Evolutionary conservation across 2,113 vertebrate genomes (phyloP), one percentile per base, ranked within the genome.

Genomic region (Neogobius melanostomus): DNA sequence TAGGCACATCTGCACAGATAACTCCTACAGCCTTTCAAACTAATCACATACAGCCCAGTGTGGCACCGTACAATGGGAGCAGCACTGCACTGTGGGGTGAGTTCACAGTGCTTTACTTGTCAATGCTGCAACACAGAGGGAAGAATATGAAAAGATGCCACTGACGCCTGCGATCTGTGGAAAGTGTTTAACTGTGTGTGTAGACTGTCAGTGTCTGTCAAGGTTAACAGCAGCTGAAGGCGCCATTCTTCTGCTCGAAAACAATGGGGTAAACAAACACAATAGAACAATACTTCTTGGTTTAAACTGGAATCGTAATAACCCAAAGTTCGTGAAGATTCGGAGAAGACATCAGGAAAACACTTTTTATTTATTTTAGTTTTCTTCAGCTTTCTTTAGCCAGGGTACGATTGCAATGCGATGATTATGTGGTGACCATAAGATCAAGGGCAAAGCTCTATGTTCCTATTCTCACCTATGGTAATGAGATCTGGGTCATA

Each of bases 121-220:
- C n/a, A 54, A 47, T 51, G 11, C 47, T 71, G 72, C 49, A 72
- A 56, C 28, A 15, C 44, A 16, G 60, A 75, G 0, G 76, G 71
- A 74, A 65, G 64, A 69, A 5, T 7, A 17, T 5, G 75, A 64
- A 74, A 71, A 75, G 69, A 70, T 11, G 45, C 50, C 53, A 56
- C 0, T 62, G 51, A 76, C 46, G 17, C 59, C 21, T 50, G 70
- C 14, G 16, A 28, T 84, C 69, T 75, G 79, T 53, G 61, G 75
- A 21, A 71, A 42, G 66, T 80, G 73, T 83, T 82, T 68, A 72
- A 59, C 71, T 66, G 16, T 74, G 74, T 75, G 60, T 12, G 21
- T 7, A 15, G 45, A 75, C 63, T 81, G 11, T 61, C 75, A 80
- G 66, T 21, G 69, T 6, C 36, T 21, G 69, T 6, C 36, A 53